Percentiles rank a stretch among this genome's conserved stretches.
These are phyloP conservation scores for Leucophenga montana DNA, from an alignment of 2,888 invertebrate genomes.

Conservation along the genomic window DNA sequence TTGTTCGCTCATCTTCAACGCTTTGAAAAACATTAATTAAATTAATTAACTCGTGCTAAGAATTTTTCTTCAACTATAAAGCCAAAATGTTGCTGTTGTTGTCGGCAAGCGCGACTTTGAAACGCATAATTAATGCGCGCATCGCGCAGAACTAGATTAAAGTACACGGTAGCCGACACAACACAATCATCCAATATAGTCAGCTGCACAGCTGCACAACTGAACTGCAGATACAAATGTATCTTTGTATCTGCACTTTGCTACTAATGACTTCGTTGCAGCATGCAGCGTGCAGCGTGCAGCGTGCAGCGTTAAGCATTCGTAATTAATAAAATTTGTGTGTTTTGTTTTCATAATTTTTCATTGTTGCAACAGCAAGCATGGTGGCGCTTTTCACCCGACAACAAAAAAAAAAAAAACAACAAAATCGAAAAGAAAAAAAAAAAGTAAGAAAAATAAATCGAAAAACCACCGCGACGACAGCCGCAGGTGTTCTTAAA, in stretches of 20 bases:
- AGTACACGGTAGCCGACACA: constrained; percentile 25
- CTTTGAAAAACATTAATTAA: constrained; percentile 63
- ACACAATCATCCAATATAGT: constrained; percentile 8
- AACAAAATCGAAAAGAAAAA: no score
- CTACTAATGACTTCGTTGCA: constrained; percentile 13
- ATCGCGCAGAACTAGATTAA: constrained; percentile 58
- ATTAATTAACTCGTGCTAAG: constrained; percentile 67
- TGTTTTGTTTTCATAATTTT: no score
- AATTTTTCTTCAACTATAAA: constrained; percentile 31
- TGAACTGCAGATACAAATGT: background rate
- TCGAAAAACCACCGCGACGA: no score
- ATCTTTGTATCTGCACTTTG: constrained; percentile 6
- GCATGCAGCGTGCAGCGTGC: background rate
- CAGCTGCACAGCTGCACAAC: constrained; percentile 9
- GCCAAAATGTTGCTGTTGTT: constrained; percentile 10
- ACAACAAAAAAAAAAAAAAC: no score
- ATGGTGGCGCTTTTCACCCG: no score
- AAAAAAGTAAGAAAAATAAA: no score
- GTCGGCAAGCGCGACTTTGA: constrained; percentile 41
- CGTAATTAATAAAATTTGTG: background rate
- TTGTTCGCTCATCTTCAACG: constrained; percentile 50
- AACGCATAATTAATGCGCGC: constrained; percentile 66
- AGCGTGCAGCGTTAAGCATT: constrained; percentile 5
- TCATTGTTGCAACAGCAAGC: no score
- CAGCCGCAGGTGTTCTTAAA: no score